These are phyloP conservation scores for Symphodus melops DNA, from an alignment of 2,113 vertebrate genomes.

Conservation along the genomic window DNA sequence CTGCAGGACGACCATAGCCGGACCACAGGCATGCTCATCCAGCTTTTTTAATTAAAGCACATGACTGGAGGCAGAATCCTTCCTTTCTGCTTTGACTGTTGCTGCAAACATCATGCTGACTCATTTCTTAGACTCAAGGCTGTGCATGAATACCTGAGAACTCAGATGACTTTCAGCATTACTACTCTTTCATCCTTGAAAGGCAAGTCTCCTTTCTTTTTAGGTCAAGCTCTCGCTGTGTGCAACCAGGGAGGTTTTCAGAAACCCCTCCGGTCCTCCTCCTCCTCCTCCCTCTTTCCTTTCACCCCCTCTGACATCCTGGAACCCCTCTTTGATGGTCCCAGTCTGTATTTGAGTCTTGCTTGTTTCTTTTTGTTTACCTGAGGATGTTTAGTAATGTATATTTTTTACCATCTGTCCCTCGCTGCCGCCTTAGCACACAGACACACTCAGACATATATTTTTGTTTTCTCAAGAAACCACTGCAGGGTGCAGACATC, in stretches of 20 bases:
- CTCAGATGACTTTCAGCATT: slow-evolving; percentile 52
- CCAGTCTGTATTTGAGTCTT: slow-evolving; percentile 33
- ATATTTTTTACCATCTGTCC: slow-evolving; percentile 49
- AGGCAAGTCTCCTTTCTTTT: slow-evolving; percentile 61
- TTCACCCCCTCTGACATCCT: slow-evolving; percentile 65
- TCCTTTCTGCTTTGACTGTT: slow-evolving; percentile 30
- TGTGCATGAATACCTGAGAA: slow-evolving; percentile 45
- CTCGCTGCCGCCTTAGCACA: slow-evolving; percentile 9
- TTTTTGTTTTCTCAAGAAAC: slow-evolving; percentile 50
- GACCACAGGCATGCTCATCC: slow-evolving; percentile 24
- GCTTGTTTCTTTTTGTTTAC: slow-evolving; percentile 62
- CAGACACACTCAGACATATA: slow-evolving; percentile 31
- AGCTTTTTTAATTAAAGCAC: slow-evolving; percentile 71
- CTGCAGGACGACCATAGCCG: slow-evolving; percentile 15
- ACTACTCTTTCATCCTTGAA: slow-evolving; percentile 72
- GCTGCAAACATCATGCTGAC: slow-evolving; percentile 67
- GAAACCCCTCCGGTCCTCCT: slow-evolving; percentile 24
- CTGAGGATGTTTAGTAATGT: slow-evolving; percentile 70
- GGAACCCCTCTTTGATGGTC: slow-evolving; percentile 70
- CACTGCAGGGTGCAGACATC: slow-evolving; percentile 37
- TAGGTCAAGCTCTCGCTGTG: slow-evolving; percentile 61
- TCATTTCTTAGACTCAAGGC: slow-evolving; percentile 61
- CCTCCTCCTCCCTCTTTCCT: slow-evolving; percentile 40
- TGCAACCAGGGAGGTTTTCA: slow-evolving; percentile 53
- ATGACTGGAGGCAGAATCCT: slow-evolving; percentile 49